Conservation (phyloP, 2,797 vertebrate genomes). For the Pseudochaenichthys georgianus region DNA sequence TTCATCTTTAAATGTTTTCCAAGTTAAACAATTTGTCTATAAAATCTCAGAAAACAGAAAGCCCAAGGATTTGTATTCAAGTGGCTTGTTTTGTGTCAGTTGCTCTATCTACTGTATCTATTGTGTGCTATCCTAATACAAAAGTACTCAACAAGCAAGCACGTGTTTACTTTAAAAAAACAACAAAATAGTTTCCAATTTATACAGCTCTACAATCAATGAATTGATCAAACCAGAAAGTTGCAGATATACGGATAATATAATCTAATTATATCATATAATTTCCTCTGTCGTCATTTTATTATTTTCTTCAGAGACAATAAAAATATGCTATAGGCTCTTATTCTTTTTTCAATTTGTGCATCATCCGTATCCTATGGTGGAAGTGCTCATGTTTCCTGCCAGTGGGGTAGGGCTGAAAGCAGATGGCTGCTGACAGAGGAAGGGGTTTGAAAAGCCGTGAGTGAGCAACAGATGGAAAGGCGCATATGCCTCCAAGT, state of each 20-base stretch:
- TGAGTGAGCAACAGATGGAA: conserved; percentile 86
- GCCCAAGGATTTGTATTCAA: not conserved
- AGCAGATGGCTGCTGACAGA: conserved; percentile 87
- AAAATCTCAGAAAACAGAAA: not conserved
- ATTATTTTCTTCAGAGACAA: conserved; percentile 28
- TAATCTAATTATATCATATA: not conserved
- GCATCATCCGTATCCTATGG: conserved; percentile 78
- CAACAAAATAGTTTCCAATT: not conserved
- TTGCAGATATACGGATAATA: not conserved
- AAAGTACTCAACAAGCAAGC: too few species aligned
- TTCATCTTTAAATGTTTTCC: not conserved
- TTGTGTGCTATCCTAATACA: too few species aligned
- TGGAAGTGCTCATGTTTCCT: conserved; percentile 82
- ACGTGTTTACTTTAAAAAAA: not conserved
- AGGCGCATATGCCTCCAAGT: conserved; percentile 84
- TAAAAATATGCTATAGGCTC: conserved; percentile 48
- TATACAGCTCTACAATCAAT: not conserved
- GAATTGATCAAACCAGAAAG: not conserved
- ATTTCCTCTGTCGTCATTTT: not conserved
- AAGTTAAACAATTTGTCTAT: not conserved
- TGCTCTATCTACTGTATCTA: too few species aligned
- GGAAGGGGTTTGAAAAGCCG: conserved; percentile 84
- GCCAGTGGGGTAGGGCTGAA: conserved; percentile 84
- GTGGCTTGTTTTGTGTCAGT: not conserved
- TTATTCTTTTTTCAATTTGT: conserved; percentile 55